These are phyloP conservation scores for Arvicola amphibius DNA, from an alignment of 2,797 vertebrate genomes.

Conservation along the genomic window DNA sequence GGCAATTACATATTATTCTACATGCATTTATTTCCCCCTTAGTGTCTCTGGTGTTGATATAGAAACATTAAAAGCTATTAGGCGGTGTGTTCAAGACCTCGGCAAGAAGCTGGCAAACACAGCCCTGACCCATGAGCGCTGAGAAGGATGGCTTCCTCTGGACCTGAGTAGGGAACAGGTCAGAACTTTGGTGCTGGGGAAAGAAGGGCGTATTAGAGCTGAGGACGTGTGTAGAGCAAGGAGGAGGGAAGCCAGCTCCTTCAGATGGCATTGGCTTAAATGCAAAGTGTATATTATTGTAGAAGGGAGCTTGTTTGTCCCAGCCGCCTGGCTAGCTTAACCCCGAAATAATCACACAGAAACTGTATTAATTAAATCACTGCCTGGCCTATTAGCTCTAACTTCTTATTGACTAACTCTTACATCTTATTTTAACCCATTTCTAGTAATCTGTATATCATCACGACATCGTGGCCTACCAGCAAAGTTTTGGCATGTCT, in stretches of 20 bases:
- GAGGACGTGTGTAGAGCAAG: accelerated
- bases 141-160: not conserved
- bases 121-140: not conserved
- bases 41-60: not conserved
- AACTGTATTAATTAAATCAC: too few species aligned
- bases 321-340: too few species aligned
- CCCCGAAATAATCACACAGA: too few species aligned
- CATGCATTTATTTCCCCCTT: not conserved
- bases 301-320: too few species aligned
- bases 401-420: too few species aligned
- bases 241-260: not conserved
- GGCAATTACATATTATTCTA: slow-evolving; percentile 31
- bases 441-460: too few species aligned
- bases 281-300: not conserved
- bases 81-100: not conserved
- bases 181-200: not conserved
- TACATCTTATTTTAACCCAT: too few species aligned
- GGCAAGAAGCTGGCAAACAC: not conserved
- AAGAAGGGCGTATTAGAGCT: accelerated
- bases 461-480: too few species aligned
- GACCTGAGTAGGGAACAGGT: accelerated
- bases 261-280: not conserved
- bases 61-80: slow-evolving; percentile 42
- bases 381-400: too few species aligned
- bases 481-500: too few species aligned